Conservation (phyloP, 92 coral and sea anemone species). For the Zoanthus solanderi region DNA sequence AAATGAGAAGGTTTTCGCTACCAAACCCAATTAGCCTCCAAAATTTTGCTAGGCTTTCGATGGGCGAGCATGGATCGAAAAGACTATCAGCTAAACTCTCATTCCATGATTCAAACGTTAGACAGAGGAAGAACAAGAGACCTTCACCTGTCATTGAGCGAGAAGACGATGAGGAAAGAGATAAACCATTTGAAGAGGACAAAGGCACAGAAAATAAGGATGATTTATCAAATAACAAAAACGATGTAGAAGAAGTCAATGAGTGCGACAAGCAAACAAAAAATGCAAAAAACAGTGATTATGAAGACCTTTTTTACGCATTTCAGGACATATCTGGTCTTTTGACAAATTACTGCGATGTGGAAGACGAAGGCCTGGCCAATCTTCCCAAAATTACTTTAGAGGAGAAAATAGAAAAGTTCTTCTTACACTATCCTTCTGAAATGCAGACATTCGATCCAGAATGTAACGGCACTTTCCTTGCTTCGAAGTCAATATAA, state of each 20-base stretch:
- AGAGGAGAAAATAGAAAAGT: conserved; percentile 23
- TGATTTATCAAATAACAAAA: not conserved
- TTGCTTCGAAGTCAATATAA: not conserved
- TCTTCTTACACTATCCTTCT: conserved; percentile 11
- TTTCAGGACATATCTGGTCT: not conserved
- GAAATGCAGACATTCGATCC: conserved; percentile 10
- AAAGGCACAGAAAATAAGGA: not conserved
- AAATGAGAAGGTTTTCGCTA: not conserved
- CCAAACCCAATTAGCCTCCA: conserved; percentile 10
- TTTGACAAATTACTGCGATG: not conserved
- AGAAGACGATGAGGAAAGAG: not conserved
- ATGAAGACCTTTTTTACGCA: not conserved
- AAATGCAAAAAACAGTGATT: not conserved
- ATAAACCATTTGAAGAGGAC: not conserved
- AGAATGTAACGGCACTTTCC: not conserved
- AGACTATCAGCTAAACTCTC: conserved; percentile 30
- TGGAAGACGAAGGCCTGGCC: not conserved
- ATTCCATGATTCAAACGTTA: not conserved
- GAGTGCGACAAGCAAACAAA: not conserved
- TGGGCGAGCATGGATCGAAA: not conserved
- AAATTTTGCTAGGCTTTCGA: conserved; percentile 17
- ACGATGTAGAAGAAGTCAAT: not conserved
- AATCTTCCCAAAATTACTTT: conserved; percentile 7
- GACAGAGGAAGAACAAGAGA: not conserved
- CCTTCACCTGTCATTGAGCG: not conserved